Conservation (phyloP, 2,113 vertebrate species). For the Nerophis lumbriciformis region DNA sequence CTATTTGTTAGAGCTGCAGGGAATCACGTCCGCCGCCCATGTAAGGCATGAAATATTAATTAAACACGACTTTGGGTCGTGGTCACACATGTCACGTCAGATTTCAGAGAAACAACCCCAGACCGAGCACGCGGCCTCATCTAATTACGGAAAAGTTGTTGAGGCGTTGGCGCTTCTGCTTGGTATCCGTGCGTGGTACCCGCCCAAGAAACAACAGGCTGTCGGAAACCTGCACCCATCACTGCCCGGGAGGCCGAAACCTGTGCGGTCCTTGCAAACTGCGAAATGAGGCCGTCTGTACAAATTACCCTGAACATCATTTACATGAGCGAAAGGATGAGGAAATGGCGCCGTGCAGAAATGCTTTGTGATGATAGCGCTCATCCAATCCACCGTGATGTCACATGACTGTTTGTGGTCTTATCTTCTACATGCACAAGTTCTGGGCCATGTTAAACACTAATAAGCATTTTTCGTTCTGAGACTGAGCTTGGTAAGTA, state of each 20-base stretch:
- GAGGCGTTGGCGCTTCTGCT: slow-evolving; percentile 52
- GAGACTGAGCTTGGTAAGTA: no score
- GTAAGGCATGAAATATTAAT: slow-evolving; percentile 54
- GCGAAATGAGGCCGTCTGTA: slow-evolving; percentile 36
- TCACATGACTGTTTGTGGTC: neutral
- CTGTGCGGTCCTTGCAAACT: slow-evolving; percentile 52
- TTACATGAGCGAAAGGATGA: slow-evolving; percentile 17
- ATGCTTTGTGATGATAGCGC: slow-evolving; percentile 30
- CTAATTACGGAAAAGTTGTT: slow-evolving; percentile 69
- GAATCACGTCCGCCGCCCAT: slow-evolving; percentile 33
- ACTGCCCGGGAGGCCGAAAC: slow-evolving; percentile 67
- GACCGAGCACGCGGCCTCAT: slow-evolving; percentile 41
- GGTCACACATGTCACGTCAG: slow-evolving; percentile 67
- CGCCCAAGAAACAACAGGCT: slow-evolving; percentile 70
- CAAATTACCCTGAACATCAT: slow-evolving; percentile 45
- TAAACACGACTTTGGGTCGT: slow-evolving; percentile 62
- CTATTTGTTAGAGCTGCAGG: slow-evolving; percentile 45
- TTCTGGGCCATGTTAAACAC: neutral
- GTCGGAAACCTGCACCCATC: slow-evolving; percentile 69
- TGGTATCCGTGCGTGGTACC: slow-evolving; percentile 63
- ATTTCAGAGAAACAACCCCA: slow-evolving; percentile 43
- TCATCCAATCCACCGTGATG: slow-evolving; percentile 38
- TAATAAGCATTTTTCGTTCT: no score
- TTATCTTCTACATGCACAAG: neutral
- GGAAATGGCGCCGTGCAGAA: slow-evolving; percentile 28